Base-by-base conservation (phyloP, 2,797 vertebrate species). In the Enteromius thamalakanensis region DNA sequence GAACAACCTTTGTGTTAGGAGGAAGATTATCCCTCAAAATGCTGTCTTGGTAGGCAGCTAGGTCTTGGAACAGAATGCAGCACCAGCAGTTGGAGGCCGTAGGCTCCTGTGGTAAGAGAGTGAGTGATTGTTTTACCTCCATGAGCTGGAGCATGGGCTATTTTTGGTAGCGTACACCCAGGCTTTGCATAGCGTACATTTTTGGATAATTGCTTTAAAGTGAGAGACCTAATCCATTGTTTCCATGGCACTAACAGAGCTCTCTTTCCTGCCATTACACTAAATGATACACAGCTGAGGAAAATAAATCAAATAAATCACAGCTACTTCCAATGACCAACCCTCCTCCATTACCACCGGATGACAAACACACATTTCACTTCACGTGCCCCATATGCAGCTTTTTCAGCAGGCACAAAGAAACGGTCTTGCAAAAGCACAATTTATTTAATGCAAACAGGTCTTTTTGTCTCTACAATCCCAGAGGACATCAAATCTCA, bases 181-280 rank as follows among this genome's bases (percentile, higher is more conserved):
- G 82, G 84, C 72, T 86, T 87, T 87, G 81, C 87, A 88, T 87
- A 88, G 83, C 45, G 75, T 45, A 86, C 89, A 90, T 90, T 89
- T 86, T 85, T 90, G 83, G 81, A 79, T 89, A 88, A 91, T 88
- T 89, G 87, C 82, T 83, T 86, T 83, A 80, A 86, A 87, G 83
- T 84, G 84, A 87, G 82, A 87, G 86, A 87, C 84, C 78, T 90
- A 82, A 90, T 89, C 87, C 87, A 88, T 87, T 86, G 83, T 90
- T 90, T 91, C 84, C 87, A 88, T 80, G 76, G 55, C 78, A 67
- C 80, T 84, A 89, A 88, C 88, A 87, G 87, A 81, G 83, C 77
- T 85, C 51, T 84, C 82, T 79, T 86, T 88, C 88, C 86, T 87
- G 79, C 77, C 85, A 86, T 86, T 88, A 86, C 82, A 84, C 78